Conservation (phyloP, 1,140 invertebrate species). For the Magallana gigas region DNA sequence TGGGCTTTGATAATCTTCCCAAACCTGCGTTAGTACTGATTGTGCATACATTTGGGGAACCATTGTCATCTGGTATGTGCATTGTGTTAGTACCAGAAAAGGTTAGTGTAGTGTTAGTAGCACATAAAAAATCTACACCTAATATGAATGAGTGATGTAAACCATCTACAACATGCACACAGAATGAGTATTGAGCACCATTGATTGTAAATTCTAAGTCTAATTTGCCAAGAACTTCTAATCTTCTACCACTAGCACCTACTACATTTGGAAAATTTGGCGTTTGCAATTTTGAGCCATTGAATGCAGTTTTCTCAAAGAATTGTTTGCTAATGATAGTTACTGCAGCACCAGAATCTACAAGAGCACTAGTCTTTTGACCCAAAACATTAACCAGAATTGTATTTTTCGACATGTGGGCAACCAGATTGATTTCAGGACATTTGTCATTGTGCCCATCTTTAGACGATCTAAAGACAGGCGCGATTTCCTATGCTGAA, state of each 20-base stretch:
- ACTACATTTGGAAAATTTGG: neutral
- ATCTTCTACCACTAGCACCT: slow-evolving; percentile 5
- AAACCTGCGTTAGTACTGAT: slow-evolving; percentile 14
- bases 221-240: slow-evolving; percentile 28
- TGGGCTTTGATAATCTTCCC: too few species aligned
- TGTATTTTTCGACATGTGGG: slow-evolving; percentile 23
- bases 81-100: slow-evolving; percentile 18
- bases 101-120: too few species aligned
- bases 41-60: neutral
- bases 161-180: too few species aligned
- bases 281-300: neutral
- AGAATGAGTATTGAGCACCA: too few species aligned
- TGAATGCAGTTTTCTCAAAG: slow-evolving; percentile 7
- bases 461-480: too few species aligned
- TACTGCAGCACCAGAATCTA: slow-evolving; percentile 37
- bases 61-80: neutral
- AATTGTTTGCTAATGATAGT: slow-evolving; percentile 20
- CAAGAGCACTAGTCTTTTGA: neutral
- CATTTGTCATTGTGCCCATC: too few species aligned
- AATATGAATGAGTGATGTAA: too few species aligned
- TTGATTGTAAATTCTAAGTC: slow-evolving; percentile 11
- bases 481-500: too few species aligned
- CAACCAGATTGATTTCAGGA: slow-evolving; percentile 26
- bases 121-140: too few species aligned
- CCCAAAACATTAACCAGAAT: slow-evolving; percentile 20